Percentiles rank a stretch among this genome's conserved stretches.
Conservation (phyloP, 2,113 vertebrate genomes). For the Alaudala cheleensis region DNA sequence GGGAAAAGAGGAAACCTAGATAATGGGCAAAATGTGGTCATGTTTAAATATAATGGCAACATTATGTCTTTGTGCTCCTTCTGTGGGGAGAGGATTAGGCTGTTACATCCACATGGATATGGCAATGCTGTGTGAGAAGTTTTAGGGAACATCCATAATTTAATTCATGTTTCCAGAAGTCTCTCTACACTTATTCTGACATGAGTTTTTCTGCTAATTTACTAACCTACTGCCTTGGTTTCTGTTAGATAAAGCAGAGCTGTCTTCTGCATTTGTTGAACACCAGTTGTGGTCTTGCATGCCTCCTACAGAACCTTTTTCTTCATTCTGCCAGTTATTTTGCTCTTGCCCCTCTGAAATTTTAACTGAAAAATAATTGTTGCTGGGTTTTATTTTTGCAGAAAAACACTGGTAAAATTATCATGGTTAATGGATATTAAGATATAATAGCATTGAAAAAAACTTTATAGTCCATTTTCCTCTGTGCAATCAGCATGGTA, state of each 20-base stretch:
- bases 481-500: neutral
- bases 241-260: neutral
- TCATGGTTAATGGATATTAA: neutral
- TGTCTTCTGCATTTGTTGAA: neutral
- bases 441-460: neutral
- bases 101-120: neutral
- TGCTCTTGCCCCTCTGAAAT: neutral
- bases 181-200: neutral
- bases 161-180: neutral
- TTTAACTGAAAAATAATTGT: neutral
- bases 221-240: neutral
- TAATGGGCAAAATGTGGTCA: neutral
- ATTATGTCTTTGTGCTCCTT: neutral
- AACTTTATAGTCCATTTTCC: neutral
- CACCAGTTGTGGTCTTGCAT: neutral
- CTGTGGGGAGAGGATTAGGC: neutral
- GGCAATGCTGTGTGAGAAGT: neutral
- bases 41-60: neutral
- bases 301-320: neutral
- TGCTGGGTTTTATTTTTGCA: neutral
- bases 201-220: neutral
- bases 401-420: neutral
- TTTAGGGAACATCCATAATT: neutral
- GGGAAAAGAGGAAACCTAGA: neutral
- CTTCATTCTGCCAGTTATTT: neutral